Evolutionary conservation across 1,140 invertebrate genomes (phyloP).

Genomic region (Calliphora vicina): DNA sequence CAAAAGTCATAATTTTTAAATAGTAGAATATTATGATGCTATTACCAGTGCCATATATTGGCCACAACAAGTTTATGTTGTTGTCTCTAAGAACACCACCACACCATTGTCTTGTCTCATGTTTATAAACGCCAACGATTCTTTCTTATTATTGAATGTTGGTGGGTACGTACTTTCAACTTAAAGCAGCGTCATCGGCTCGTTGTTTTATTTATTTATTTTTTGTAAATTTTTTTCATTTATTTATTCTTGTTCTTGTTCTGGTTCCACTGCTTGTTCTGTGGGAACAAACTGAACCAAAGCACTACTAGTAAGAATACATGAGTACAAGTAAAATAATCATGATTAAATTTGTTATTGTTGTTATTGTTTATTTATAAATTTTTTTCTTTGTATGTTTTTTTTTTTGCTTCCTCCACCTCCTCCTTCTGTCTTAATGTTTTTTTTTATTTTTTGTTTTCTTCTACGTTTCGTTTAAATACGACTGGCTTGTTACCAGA

Average conservation of each 20-base stretch:
- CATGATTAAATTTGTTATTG: neutral
- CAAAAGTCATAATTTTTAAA: too few relatives aligned
- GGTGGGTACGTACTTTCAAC: neutral
- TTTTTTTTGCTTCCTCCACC: neutral
- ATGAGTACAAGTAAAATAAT: neutral
- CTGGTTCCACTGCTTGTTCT: neutral
- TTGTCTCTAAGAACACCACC: neutral
- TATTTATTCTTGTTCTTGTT: neutral
- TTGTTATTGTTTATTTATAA: neutral
- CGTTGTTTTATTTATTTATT: neutral
- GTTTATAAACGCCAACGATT: slow-evolving; percentile 16
- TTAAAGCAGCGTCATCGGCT: neutral
- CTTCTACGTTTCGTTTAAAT: neutral
- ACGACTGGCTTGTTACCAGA: neutral
- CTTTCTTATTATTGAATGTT: neutral
- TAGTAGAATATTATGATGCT: neutral
- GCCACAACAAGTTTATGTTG: neutral
- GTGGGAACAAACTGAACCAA: neutral
- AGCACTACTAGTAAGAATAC: neutral
- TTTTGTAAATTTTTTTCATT: neutral
- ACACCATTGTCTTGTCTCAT: neutral
- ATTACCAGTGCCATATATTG: neutral
- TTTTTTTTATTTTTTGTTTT: neutral
- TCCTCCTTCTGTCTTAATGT: neutral
- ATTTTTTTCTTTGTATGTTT: neutral